Evolutionary conservation across 2,888 invertebrate species (phyloP).

Genomic region (Cephalotes varians): DNA sequence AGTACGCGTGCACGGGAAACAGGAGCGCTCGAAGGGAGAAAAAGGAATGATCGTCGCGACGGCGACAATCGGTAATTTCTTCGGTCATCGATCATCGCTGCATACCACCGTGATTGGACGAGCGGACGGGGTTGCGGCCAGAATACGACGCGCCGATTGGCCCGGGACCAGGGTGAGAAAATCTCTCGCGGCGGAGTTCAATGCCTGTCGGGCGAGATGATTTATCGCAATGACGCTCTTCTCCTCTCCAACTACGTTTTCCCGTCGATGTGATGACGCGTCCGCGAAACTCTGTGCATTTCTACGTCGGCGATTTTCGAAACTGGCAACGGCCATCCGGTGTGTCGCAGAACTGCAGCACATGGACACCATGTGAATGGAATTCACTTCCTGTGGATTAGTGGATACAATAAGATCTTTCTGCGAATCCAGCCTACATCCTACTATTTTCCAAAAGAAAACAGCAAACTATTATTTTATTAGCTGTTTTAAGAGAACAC

Average conservation of each 20-base stretch:
- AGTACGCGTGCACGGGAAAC: constrained; percentile 29
- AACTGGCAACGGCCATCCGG: not conserved
- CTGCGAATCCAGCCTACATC: not conserved
- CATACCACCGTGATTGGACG: constrained; percentile 63
- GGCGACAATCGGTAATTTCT: constrained; percentile 77
- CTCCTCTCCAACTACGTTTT: constrained; percentile 46
- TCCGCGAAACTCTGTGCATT: not conserved
- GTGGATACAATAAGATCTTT: not conserved
- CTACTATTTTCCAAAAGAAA: not conserved
- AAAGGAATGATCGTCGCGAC: constrained; percentile 61
- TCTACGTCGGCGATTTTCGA: not conserved
- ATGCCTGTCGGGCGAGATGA: constrained; percentile 80
- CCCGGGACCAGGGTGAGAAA: constrained; percentile 74
- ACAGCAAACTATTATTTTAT: not conserved
- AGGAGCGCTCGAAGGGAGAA: constrained; percentile 36
- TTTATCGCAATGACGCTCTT: constrained; percentile 82
- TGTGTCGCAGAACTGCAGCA: not conserved
- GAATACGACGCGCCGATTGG: constrained; percentile 66
- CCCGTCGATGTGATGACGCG: constrained; percentile 26
- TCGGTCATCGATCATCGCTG: constrained; percentile 75
- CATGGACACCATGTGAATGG: not conserved
- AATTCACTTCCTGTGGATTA: not conserved
- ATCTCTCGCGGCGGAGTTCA: constrained; percentile 74
- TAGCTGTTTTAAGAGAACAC: not conserved
- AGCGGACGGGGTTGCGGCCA: constrained; percentile 62